Evolutionary conservation across 2,888 invertebrate species (phyloP), one percentile per base, ranked within the genome.

Genomic region (Eupithecia pulchellata): DNA sequence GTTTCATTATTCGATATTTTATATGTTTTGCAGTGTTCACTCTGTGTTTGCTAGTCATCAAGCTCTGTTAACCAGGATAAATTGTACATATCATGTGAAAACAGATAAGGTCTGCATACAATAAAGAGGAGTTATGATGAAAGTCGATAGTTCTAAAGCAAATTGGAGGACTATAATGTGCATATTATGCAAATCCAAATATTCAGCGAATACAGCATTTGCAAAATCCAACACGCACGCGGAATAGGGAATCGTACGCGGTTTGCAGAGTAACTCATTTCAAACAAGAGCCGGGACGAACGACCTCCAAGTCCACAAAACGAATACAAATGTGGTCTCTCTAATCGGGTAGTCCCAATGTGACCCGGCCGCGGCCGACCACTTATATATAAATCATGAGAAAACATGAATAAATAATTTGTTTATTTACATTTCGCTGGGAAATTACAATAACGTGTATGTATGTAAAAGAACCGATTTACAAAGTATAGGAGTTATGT

Each of bases 271-370:
- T 89, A 86, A 83, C 83, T 82, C 81, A 84, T 84, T 84, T 86
- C 84, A 86, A 85, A 84, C 90, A 81, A 91, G 90, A 88, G 80
- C 93, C 93, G 93, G 93, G 93, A 91, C 92, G 92, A 94, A 94
- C 92, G 93, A 93, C 93, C 93, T 93, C 90, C 80, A 87, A 67
- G 81, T 79, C 78, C 82, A 88, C 89, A 82, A 82, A 86, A 82
- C 87, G 93, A 93, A 93, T 93, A 93, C 90, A 87, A 92, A 93
- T 90, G 86, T 70, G 78, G 58, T 30, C 20, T 32, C 4, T 60
- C 83, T 85, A 84, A 83, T 85, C 83, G 80, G 69, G 79, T 80
- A 82, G 82, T 83, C 85, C 79, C 84, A 84, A 81, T 83, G 84
- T 79, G 83, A 82, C 81, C 85, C 72, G 69, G 64, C 75, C 82